Evolutionary conservation across 2,797 vertebrate species (phyloP), one percentile per base, ranked within the genome.

Genomic region (Phyllotis vaccarum): DNA sequence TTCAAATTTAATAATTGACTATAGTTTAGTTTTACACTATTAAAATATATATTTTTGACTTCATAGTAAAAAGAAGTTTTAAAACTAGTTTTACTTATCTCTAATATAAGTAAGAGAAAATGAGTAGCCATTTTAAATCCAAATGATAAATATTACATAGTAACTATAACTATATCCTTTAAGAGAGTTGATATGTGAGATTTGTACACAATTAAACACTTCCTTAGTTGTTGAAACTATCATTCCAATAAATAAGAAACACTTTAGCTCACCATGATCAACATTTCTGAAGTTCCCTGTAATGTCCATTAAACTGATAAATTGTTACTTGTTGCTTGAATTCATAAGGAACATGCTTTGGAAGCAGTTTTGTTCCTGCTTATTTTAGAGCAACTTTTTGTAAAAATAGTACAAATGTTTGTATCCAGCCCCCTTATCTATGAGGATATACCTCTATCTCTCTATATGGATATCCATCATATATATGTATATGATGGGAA

Each of bases 221-320:
- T 75, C 16, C 62, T 70, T 87, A 66, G 62, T 85, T 72, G 37
- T 1, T 74, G 17, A 87, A 58, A 72, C 2, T 58, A 49, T 90
- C 11, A 64, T 75, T 31, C 29, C 14, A 91, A 86, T 31, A 62
- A 96, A 93, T n/a, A 89, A 87, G 82, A 90, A 17, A 1, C 43
- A 1, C 46, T 68, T 56, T 56, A 93, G 64, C 9, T 56, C 92
- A 96, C 58, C 58, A 13, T 34, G 80, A 87, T 56, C 0, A 31
- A 1, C 16, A 46, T 88, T 6, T 7, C 6, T 46, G 37, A 54
- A 54, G 40, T 2, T 40, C n/a, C 12, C 11, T 49, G 5, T 22
- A 31, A n/a, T 52, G 10, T 24, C 6, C 31, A 68, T 9, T 52
- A 68, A 6, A n/a, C 3, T 24, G 31, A 68, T 52, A n/a, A 49